Base-by-base conservation (phyloP, 2,113 vertebrate species). In the Oxyura jamaicensis region DNA sequence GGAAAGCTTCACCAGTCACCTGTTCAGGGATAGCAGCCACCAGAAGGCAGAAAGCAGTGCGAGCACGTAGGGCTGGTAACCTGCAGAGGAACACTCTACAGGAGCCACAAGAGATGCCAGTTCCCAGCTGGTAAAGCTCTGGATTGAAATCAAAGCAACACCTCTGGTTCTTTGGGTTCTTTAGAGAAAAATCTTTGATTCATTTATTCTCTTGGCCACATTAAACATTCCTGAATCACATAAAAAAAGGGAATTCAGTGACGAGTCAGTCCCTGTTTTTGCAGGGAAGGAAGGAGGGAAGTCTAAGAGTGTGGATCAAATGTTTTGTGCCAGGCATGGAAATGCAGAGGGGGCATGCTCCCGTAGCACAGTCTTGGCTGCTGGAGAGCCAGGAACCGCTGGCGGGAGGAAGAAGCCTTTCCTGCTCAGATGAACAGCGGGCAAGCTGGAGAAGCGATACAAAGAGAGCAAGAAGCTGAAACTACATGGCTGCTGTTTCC, bases 81-180 rank as follows among this genome's bases (percentile, higher is more conserved):
- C 17, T n/a, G 48, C 21, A 55, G 36, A 25, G 7, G 22, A 13
- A 77, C 41, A 1, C 1, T 0, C 0, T 13, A 31, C 2, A 0
- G 36, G 31, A 59, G 29, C 21, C 36, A 62, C 2, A 0, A 29
- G 50, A 2, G 5, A 46, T 48, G 56, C 13, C 50, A 90, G n/a
- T 13, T 52, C 66, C 75, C 48, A 10, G 18, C 33, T 58, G 8
- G 1, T 39, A 83, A 66, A 65, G 29, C 50, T 79, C 33, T 20
- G 4, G 22, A 26, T 28, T 66, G 63, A 76, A 79, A 90, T 10
- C 2, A 1, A 74, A 91, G 44, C 15, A 21, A 29, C 2, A 1
- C n/a, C 11, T 73, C 85, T 35, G 15, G 11, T 68, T 75, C 50
- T 29, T 81, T 41, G 4, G 5, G n/a, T 88, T 19, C 41, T 79